phyloP scores from a whole-genome alignment of 2,797 vertebrate species.

The Platalea minor region DNA sequence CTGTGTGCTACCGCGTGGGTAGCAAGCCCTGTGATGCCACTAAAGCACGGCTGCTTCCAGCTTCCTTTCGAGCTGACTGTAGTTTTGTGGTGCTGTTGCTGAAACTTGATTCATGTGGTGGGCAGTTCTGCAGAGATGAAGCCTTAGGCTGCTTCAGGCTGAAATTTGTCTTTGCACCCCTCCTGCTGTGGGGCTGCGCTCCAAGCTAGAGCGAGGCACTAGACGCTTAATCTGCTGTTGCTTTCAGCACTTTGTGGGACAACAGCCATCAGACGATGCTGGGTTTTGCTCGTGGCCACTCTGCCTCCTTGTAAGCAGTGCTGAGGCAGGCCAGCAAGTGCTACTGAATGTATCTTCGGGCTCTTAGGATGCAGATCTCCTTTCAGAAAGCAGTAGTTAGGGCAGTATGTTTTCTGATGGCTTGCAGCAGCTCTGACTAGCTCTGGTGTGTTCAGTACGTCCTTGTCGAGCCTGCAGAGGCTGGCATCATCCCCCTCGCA shows the following conservation, averaged over 20 bases:
- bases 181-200: not conserved
- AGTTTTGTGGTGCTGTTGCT: not conserved
- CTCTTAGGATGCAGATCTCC: not conserved
- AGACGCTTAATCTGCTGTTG: not conserved
- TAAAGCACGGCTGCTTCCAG: not conserved
- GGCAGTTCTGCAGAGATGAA: not conserved
- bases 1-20: not conserved
- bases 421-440: not conserved
- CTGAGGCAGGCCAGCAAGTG: not conserved
- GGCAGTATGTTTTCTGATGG: not conserved
- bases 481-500: not conserved
- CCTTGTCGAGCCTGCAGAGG: not conserved
- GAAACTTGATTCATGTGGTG: not conserved
- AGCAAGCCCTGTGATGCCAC: not conserved
- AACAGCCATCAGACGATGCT: not conserved
- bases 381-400: not conserved
- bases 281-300: not conserved
- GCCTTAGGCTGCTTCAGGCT: not conserved
- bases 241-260: not conserved
- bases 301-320: not conserved
- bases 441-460: not conserved
- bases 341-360: not conserved
- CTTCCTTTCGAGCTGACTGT: not conserved
- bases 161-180: not conserved
- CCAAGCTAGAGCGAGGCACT: not conserved